Conservation (phyloP, 2,113 vertebrate genomes). For the Myodes glareolus region DNA sequence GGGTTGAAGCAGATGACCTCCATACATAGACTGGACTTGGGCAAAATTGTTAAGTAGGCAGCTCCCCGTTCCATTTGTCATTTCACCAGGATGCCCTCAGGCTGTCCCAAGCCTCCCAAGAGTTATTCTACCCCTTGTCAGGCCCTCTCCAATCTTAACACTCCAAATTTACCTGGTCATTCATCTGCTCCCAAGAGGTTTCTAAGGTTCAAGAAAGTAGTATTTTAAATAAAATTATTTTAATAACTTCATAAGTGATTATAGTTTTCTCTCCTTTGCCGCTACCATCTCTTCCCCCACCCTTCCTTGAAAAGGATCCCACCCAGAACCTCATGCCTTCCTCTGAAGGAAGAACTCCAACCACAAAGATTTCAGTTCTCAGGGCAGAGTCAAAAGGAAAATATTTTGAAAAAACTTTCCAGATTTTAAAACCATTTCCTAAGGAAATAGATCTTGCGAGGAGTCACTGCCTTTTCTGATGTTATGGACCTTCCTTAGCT, state of each 20-base stretch:
- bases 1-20: constrained; percentile 74
- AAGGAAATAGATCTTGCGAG: background rate
- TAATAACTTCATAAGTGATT: constrained; percentile 35
- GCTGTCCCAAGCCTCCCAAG: constrained; percentile 38
- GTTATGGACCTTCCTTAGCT: background rate
- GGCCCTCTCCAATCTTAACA: background rate
- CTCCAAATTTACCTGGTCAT: background rate
- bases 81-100: constrained; percentile 64
- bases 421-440: background rate
- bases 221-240: constrained; percentile 66
- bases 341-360: background rate
- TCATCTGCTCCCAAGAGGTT: background rate
- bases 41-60: constrained; percentile 73
- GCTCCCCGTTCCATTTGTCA: constrained; percentile 71
- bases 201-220: background rate
- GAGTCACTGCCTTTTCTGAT: background rate
- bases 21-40: constrained; percentile 65
- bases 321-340: background rate
- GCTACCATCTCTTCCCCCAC: background rate
- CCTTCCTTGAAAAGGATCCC: background rate
- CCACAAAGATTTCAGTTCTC: background rate
- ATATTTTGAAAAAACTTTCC: background rate
- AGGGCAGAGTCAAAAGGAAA: background rate
- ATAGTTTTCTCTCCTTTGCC: background rate
- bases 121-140: background rate